phyloP scores from a whole-genome alignment of 2,797 vertebrate genomes.

The Percopsis omiscomaycus region DNA sequence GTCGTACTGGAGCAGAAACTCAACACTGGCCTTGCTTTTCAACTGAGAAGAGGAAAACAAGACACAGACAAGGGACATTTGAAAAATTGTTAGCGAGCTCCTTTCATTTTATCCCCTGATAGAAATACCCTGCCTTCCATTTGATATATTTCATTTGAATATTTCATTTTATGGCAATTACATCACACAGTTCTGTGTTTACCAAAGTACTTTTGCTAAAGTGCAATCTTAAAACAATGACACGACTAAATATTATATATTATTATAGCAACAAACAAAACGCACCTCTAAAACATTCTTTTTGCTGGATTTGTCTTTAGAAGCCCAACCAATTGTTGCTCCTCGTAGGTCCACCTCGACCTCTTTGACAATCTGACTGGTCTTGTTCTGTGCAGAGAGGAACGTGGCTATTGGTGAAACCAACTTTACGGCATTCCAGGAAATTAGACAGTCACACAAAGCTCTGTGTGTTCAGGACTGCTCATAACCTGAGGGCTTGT shows the following conservation, averaged over 20 bases:
- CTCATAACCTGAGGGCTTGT: slow-evolving; percentile 23
- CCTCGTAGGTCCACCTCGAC: slow-evolving; percentile 85
- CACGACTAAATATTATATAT: not conserved
- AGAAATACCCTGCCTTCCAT: too few relatives aligned
- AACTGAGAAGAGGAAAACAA: slow-evolving; percentile 71
- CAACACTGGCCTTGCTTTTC: slow-evolving; percentile 82
- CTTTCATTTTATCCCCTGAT: not conserved
- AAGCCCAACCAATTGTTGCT: slow-evolving; percentile 82
- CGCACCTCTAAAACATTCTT: slow-evolving; percentile 94
- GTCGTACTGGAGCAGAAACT: slow-evolving; percentile 93
- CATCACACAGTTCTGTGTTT: too few relatives aligned
- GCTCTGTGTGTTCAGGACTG: not conserved
- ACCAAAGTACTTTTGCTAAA: too few relatives aligned
- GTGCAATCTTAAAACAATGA: not conserved
- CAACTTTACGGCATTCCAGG: slow-evolving; percentile 46
- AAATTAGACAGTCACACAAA: slow-evolving; percentile 30
- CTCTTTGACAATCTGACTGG: slow-evolving; percentile 86
- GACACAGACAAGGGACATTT: not conserved
- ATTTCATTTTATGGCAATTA: too few relatives aligned
- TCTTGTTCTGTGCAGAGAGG: slow-evolving; percentile 76
- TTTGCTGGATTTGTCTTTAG: slow-evolving; percentile 93
- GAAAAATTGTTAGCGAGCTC: not conserved
- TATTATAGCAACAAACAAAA: slow-evolving; percentile 17
- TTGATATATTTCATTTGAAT: not conserved
- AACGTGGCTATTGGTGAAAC: slow-evolving; percentile 39